phyloP scores from a whole-genome alignment of 2,113 vertebrate species.

The Propithecus coquereli region DNA sequence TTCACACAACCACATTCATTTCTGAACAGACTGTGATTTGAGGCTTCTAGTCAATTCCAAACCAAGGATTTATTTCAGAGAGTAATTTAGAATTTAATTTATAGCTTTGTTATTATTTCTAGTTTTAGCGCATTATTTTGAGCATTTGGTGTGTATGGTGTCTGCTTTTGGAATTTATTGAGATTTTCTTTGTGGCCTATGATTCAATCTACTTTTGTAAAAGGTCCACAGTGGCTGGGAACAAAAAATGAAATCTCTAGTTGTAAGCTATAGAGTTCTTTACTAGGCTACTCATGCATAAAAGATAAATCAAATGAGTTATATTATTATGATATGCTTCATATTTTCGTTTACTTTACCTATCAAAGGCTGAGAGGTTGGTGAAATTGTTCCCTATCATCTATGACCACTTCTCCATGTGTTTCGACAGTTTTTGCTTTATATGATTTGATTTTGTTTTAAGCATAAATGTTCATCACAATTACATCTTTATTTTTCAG shows the following conservation, averaged over 20 bases:
- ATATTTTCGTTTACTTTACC: constrained; percentile 1
- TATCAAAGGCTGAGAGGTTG: not conserved
- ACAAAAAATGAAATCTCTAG: not conserved
- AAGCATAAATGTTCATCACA: constrained; percentile 14
- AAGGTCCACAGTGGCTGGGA: not conserved
- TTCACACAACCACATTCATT: constrained; percentile 29
- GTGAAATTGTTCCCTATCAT: not conserved
- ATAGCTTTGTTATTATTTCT: constrained; percentile 18
- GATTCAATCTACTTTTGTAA: constrained; percentile 37
- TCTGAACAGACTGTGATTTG: constrained; percentile 15
- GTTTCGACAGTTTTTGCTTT: constrained; percentile 22
- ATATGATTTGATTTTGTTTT: constrained; percentile 29
- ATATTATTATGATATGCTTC: not conserved
- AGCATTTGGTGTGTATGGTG: not conserved
- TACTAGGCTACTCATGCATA: constrained; percentile 3
- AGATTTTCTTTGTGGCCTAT: constrained; percentile 30
- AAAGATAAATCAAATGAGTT: constrained; percentile 2
- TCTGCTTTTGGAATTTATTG: constrained; percentile 3
- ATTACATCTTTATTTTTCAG: constrained; percentile 48
- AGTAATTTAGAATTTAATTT: constrained; percentile 52
- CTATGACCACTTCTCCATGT: not conserved
- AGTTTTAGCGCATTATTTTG: constrained; percentile 43
- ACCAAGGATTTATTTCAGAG: not conserved
- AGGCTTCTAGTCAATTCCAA: not conserved
- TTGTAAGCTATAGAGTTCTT: constrained; percentile 26